Percentiles rank a stretch among this genome's conserved stretches.
phyloP scores from a whole-genome alignment of 1,140 invertebrate genomes.

The Aphelenchoides fujianensis region DNA sequence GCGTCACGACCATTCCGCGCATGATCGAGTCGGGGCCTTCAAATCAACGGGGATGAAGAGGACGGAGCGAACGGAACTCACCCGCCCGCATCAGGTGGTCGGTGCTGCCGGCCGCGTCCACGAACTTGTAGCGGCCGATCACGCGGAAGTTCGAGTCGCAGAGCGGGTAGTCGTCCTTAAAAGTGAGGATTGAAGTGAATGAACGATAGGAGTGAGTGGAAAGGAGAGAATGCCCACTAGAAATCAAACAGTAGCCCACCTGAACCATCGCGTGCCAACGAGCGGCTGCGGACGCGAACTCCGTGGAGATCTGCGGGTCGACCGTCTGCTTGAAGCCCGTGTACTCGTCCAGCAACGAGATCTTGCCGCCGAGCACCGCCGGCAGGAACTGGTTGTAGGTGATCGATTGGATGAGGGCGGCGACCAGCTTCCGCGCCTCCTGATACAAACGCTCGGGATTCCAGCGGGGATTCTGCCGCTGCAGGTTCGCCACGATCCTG shows the following conservation, averaged over 20 bases:
- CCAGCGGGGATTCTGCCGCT: constrained; percentile 39
- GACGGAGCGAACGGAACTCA: not conserved
- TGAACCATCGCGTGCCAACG: constrained; percentile 44
- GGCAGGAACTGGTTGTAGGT: constrained; percentile 47
- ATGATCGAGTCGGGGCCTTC: not conserved
- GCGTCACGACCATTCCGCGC: constrained; percentile 1
- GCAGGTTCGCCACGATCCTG: constrained; percentile 35
- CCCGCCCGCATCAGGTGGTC: not conserved
- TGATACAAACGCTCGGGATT: constrained; percentile 39
- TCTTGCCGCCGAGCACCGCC: constrained; percentile 28
- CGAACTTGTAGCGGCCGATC: constrained; percentile 28
- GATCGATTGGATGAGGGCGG: constrained; percentile 39
- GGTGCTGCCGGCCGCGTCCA: not conserved
- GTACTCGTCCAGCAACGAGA: constrained; percentile 22
- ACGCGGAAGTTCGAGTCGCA: constrained; percentile 33
- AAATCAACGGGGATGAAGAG: constrained; percentile 7
- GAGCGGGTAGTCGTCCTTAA: constrained; percentile 46
- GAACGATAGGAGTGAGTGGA: not conserved
- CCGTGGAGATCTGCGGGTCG: constrained; percentile 37
- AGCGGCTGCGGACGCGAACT: constrained; percentile 40
- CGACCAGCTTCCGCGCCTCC: constrained; percentile 39
- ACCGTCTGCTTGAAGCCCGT: constrained; percentile 34
- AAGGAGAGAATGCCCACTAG: not conserved
- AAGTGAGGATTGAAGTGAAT: constrained; percentile 6
- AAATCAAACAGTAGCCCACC: constrained; percentile 2